Evolutionary conservation across 2,888 invertebrate genomes (phyloP).

Genomic region (Polyommatus icarus): DNA sequence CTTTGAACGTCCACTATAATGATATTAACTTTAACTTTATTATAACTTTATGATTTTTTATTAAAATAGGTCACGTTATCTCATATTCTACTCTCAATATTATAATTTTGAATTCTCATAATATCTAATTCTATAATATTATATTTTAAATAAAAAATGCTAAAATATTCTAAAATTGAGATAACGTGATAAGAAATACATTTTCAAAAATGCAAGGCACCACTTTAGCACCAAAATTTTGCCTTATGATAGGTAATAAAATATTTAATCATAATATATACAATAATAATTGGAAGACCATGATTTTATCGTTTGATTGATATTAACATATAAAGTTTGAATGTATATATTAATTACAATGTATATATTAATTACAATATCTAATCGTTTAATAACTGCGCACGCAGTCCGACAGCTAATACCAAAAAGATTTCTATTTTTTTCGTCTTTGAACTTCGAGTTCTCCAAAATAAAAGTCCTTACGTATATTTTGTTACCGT

Average conservation of each 20-base stretch:
- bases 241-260: not conserved
- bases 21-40: not conserved
- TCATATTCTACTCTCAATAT: not conserved
- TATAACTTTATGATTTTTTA: not conserved
- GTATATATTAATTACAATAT: too few species aligned
- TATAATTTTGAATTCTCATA: not conserved
- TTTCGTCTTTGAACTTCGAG: not conserved
- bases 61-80: not conserved
- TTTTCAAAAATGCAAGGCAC: slow-evolving; percentile 36
- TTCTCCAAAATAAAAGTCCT: not conserved
- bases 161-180: not conserved
- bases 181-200: not conserved
- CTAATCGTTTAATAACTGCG: not conserved
- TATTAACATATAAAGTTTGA: not conserved
- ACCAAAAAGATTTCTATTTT: too few species aligned
- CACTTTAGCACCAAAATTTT: slow-evolving; percentile 39
- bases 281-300: slow-evolving; percentile 24
- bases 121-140: not conserved
- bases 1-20: not conserved
- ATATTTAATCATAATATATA: not conserved
- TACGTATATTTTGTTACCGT: not conserved
- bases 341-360: too few species aligned
- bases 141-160: not conserved
- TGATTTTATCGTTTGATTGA: not conserved
- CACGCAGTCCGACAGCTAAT: not conserved